These are phyloP conservation scores for Tenebrio molitor DNA, from an alignment of 1,140 invertebrate species.

Conservation along the genomic window DNA sequence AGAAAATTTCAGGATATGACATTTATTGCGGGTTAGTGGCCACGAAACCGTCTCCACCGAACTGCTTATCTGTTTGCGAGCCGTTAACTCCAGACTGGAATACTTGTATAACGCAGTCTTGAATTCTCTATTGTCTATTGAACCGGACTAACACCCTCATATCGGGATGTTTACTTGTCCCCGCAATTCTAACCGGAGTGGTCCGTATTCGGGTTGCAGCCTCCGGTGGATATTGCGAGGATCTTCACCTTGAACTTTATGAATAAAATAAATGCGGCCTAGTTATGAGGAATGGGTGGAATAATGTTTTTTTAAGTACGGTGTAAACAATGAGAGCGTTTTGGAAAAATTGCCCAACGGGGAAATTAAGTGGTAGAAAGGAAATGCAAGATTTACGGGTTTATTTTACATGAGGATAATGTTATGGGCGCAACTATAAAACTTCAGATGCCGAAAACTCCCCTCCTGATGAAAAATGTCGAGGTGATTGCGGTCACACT, in stretches of 20 bases:
- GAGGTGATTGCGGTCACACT: neutral
- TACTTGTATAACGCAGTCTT: neutral
- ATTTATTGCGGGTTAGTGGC: constrained; percentile 24
- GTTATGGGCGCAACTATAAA: constrained; percentile 11
- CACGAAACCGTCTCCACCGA: constrained; percentile 15
- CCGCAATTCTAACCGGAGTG: too few relatives aligned
- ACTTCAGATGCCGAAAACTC: constrained; percentile 6
- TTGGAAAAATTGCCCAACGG: constrained; percentile 22
- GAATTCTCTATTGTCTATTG: constrained; percentile 12
- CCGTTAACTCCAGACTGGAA: constrained; percentile 28
- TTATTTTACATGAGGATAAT: constrained; percentile 30
- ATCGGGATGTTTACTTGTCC: neutral
- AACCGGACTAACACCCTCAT: neutral
- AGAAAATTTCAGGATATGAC: constrained; percentile 37
- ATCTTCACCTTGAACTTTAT: too few relatives aligned
- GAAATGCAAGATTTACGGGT: constrained; percentile 16
- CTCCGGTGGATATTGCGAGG: too few relatives aligned
- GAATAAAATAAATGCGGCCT: neutral
- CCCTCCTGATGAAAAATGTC: constrained; percentile 24
- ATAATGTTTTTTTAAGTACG: constrained; percentile 31
- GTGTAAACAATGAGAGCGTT: constrained; percentile 22
- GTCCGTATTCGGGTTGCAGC: too few relatives aligned
- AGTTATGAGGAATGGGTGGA: neutral
- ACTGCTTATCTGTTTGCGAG: constrained; percentile 34
- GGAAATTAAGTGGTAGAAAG: constrained; percentile 4